phyloP scores from a whole-genome alignment of 1,140 invertebrate genomes.

The Drosophila takahashii region DNA sequence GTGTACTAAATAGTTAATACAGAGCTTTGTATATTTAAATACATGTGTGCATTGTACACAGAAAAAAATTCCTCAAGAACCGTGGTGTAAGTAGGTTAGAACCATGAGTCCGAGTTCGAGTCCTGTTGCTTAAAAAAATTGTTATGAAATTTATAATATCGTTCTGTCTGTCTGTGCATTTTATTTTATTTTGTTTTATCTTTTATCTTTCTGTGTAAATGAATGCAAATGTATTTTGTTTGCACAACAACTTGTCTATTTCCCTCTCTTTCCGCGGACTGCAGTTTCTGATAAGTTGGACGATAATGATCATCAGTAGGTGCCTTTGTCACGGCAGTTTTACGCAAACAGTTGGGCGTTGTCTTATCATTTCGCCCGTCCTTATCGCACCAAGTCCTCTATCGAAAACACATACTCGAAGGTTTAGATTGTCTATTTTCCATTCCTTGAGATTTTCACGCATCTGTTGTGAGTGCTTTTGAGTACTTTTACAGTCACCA shows the following conservation, averaged over 20 bases:
- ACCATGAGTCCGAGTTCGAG: neutral
- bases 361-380: constrained; percentile 54
- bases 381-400: constrained; percentile 33
- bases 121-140: neutral
- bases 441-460: constrained; percentile 18
- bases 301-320: constrained; percentile 26
- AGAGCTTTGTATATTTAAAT: neutral
- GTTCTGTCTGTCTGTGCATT: too few relatives aligned
- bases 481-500: constrained; percentile 7
- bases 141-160: too few relatives aligned
- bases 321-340: constrained; percentile 32
- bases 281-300: constrained; percentile 49
- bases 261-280: constrained; percentile 38
- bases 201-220: neutral
- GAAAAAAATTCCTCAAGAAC: neutral
- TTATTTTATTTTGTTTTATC: neutral
- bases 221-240: constrained; percentile 39
- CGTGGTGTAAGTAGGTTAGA: neutral
- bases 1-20: constrained; percentile 35
- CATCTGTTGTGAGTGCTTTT: constrained; percentile 8
- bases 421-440: constrained; percentile 25
- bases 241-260: constrained; percentile 52
- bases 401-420: constrained; percentile 19
- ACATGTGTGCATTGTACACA: neutral
- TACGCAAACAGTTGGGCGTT: constrained; percentile 16